Base-by-base conservation (phyloP, 2,113 vertebrate genomes). In the Scartelaos histophorus region DNA sequence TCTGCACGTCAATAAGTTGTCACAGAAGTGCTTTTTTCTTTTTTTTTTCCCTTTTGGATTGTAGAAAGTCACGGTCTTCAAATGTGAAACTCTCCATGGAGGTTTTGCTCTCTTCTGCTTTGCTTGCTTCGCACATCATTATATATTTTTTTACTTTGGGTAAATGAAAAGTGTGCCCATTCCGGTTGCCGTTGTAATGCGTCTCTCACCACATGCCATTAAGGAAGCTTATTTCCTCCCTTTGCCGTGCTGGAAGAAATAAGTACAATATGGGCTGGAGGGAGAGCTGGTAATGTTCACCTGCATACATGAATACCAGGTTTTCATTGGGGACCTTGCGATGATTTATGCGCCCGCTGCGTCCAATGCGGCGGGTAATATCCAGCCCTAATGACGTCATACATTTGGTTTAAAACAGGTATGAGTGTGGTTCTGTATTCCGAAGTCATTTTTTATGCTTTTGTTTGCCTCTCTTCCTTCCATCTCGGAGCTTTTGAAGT, bases 401-500 rank as follows among this genome's bases (percentile, higher is more conserved):
- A 49, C 61, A 53, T 70, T 81, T 74, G 45, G 56, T 60, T 69
- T 62, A 72, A 71, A 81, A 68, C 74, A 49, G 67, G 64, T 73
- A 68, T 67, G 47, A 62, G 38, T 71, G 62, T 75, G 25, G 7
- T 16, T 70, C 65, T 74, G 67, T 70, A 43, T 70, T 45, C 60
- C 46, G 58, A 22, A 6, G 45, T 74, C 3, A 24, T 66, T 82
- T 76, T 69, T 72, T 75, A 54, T 13, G 3, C 64, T 67, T 81
- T 69, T 78, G 71, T 87, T 69, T 78, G 24, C 38, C 61, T 75
- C 64, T 43, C 51, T 79, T 57, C 5, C 1, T 67, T 73, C 65
- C 38, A 62, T 75, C 76, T 81, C 74, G 45, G 54, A 0, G 51
- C 87, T 91, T 54, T 90, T 90, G 87, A 90, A 86, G 88, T 90